Evolutionary conservation across 2,888 invertebrate genomes (phyloP).

Genomic region (Oligia latruncula): DNA sequence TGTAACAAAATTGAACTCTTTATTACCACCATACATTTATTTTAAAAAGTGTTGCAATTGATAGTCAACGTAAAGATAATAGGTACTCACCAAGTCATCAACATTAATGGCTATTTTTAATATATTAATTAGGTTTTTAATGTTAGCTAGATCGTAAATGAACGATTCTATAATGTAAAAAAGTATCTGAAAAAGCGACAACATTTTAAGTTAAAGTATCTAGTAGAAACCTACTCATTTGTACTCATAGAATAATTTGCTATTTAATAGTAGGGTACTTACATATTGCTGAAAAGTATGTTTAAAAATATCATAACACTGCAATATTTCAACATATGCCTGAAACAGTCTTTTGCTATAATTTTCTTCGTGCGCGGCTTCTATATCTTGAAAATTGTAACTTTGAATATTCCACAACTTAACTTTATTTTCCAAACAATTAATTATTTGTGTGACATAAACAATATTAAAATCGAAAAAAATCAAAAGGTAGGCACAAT

Average conservation of each 20-base stretch:
- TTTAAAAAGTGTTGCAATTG: not conserved
- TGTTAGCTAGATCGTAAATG: not conserved
- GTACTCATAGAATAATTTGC: not conserved
- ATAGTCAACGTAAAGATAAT: too few species aligned
- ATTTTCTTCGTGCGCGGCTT: not conserved
- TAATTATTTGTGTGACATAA: not conserved
- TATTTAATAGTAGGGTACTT: constrained; percentile 6
- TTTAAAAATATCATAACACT: constrained; percentile 36
- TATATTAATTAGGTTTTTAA: not conserved
- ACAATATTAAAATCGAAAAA: constrained; percentile 20
- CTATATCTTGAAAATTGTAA: not conserved
- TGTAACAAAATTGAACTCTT: not conserved
- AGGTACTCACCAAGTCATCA: too few species aligned
- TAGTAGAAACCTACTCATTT: not conserved
- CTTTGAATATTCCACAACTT: not conserved
- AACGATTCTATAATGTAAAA: not conserved
- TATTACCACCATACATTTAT: not conserved
- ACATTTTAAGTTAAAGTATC: too few species aligned
- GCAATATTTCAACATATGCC: constrained; percentile 37
- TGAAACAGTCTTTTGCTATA: constrained; percentile 19
- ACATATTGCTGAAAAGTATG: constrained; percentile 23
- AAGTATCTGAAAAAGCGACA: not conserved
- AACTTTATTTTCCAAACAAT: constrained; percentile 27
- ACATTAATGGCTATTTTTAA: not conserved
- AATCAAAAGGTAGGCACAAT: not conserved